phyloP scores from a whole-genome alignment of 1,140 invertebrate genomes.

The Zaprionus kolodkinae region DNA sequence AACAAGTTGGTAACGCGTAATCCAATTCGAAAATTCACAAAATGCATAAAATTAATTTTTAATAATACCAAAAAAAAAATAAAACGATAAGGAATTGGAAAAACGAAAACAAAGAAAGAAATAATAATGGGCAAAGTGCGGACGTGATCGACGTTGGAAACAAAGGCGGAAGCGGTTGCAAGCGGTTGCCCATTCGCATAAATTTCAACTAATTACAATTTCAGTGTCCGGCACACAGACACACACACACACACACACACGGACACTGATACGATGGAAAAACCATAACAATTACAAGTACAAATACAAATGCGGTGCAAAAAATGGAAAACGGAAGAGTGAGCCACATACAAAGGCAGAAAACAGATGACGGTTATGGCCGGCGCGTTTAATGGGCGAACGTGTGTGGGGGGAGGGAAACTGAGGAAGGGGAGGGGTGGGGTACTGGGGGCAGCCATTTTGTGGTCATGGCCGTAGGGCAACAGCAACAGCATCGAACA shows the following conservation, averaged over 20 bases:
- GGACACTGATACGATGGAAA: conserved; percentile 60
- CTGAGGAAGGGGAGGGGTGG: background rate
- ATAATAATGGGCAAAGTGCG: conserved; percentile 52
- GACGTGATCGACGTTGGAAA: conserved; percentile 66
- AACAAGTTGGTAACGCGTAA: conserved; percentile 45
- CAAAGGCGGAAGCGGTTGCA: conserved; percentile 55
- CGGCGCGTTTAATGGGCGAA: conserved; percentile 64
- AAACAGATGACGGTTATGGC: conserved; percentile 65
- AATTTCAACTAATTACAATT: conserved; percentile 81
- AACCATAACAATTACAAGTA: conserved; percentile 74
- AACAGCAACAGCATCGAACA: conserved; percentile 19
- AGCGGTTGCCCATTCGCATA: conserved; percentile 58
- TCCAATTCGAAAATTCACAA: conserved; percentile 69
- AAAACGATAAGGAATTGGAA: conserved; percentile 21
- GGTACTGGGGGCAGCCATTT: conserved; percentile 24
- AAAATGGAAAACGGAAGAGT: conserved; percentile 29
- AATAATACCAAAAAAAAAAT: conserved; percentile 36
- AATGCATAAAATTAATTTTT: conserved; percentile 72
- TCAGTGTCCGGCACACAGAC: conserved; percentile 61
- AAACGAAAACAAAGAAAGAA: conserved; percentile 37
- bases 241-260: conserved; percentile 24
- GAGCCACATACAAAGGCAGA: conserved; percentile 12
- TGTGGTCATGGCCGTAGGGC: conserved; percentile 51
- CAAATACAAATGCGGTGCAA: conserved; percentile 59
- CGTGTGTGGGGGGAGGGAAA: conserved; percentile 28